Base-by-base conservation (phyloP, 2,113 vertebrate genomes). In the Accipiter virgatus region DNA sequence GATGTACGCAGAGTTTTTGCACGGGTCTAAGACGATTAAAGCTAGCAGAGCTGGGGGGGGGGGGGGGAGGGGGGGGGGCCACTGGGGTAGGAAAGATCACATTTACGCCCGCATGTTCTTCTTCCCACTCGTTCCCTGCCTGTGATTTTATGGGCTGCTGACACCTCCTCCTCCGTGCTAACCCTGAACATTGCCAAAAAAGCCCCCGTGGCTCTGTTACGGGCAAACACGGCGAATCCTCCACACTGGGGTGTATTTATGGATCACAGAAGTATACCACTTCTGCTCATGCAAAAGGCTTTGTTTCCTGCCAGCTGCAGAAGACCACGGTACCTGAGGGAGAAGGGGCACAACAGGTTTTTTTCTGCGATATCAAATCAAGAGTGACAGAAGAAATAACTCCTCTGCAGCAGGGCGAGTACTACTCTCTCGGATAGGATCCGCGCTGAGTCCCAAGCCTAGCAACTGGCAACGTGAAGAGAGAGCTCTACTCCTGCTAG, bases 381-480 rank as follows among this genome's bases (percentile, higher is more conserved):
- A 40, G 27, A 48, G 43, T 23, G 61, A 48, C 8, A 9, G 55
- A 77, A 29, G 34, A 83, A 73, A 42, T 3, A 74, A 40, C 59
- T 55, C 29, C 63, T 65, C 12, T 48, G 22, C 62, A 72, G 63
- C 40, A 52, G 25, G 63, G 23, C 2, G 3, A 71, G 38, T 2
- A 10, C 65, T 34, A 0, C 2, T 2, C 23, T 56, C 58, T 67
- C 4, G 1, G 52, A 50, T 6, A 27, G 87, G 43, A 67, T 42
- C 1, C 0, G 23, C 0, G 0, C 34, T 1, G 16, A 40, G 53
- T 61, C 68, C 70, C 56, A 78, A 89, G 71, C 52, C 36, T 8
- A 53, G 77, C 38, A 74, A 36, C 68, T 38, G 43, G 42, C 38
- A 68, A 18, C 0, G 0, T 25, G n/a, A 75, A 48, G 59, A 18